A percentile compares a stretch with the other conserved stretches of the same genome.
These are phyloP conservation scores for Ptychoptera contaminata DNA, from an alignment of 2,888 invertebrate species.

Conservation along the genomic window DNA sequence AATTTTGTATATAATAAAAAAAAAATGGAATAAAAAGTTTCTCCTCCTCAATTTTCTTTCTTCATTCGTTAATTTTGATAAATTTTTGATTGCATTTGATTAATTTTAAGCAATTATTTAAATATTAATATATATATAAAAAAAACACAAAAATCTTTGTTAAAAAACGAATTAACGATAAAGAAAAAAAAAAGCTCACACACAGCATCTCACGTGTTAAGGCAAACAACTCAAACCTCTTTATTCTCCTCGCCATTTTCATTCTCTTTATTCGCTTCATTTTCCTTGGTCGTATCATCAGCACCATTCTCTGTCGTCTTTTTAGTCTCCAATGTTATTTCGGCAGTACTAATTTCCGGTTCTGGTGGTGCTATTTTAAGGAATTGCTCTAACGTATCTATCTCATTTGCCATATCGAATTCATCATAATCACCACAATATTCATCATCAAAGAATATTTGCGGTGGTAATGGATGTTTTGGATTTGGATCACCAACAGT, in stretches of 20 bases:
- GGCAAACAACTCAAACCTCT: conserved; percentile 15
- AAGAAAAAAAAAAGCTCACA: too few species aligned
- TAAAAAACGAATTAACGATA: too few species aligned
- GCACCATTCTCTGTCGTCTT: conserved; percentile 22
- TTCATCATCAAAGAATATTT: conserved; percentile 81
- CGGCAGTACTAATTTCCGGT: conserved; percentile 30
- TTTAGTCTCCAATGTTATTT: conserved; percentile 24
- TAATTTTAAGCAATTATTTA: too few species aligned
- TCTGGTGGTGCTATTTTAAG: conserved; percentile 53
- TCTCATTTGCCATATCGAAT: conserved; percentile 83
- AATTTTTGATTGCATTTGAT: too few species aligned
- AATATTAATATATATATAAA: too few species aligned
- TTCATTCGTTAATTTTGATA: too few species aligned
- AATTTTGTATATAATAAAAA: too few species aligned
- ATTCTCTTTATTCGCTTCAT: conserved; percentile 27
- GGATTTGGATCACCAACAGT: conserved; percentile 58
- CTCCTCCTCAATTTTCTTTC: too few species aligned
- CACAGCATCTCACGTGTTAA: too few species aligned
- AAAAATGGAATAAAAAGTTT: too few species aligned
- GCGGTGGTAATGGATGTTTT: conserved; percentile 77
- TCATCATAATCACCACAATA: conserved; percentile 85
- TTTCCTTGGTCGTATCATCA: conserved; percentile 20
- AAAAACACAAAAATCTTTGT: too few species aligned
- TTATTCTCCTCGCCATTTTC: conserved; percentile 20
- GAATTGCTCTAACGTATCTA: conserved; percentile 77